Evolutionary conservation across 2,797 vertebrate genomes (phyloP).

Genomic region (Neosilurus hyrtlii): DNA sequence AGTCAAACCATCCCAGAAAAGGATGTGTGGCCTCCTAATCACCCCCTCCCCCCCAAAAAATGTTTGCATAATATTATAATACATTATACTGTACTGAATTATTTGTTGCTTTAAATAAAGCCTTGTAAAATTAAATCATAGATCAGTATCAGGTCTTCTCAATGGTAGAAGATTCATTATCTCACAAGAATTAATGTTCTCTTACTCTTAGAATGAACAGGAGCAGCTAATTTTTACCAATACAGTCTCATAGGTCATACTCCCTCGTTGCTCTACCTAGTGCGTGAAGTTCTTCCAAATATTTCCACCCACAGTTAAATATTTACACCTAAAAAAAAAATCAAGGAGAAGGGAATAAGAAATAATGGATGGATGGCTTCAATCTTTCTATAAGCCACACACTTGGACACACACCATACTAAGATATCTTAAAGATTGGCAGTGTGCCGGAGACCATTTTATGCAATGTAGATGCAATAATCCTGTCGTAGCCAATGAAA

Average conservation of each 20-base stretch:
- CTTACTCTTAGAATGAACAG: not conserved
- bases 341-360: not conserved
- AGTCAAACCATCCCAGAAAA: not conserved
- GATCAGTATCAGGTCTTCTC: not conserved
- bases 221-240: constrained; percentile 22
- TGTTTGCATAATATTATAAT: too few relatives aligned
- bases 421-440: constrained; percentile 7
- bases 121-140: not conserved
- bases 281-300: not conserved
- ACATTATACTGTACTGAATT: too few relatives aligned
- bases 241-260: not conserved
- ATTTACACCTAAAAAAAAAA: constrained; percentile 22
- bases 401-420: constrained; percentile 9
- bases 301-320: constrained; percentile 32
- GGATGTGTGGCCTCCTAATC: not conserved
- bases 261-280: not conserved
- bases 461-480: constrained; percentile 31
- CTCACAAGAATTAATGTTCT: not conserved
- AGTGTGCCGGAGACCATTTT: constrained; percentile 7
- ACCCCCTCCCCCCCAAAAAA: too few relatives aligned
- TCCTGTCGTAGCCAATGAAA: constrained; percentile 3
- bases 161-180: not conserved
- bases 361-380: constrained; percentile 2
- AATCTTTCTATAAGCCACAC: not conserved
- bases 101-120: not conserved